Percentiles rank a stretch among this genome's conserved stretches.
Conservation (phyloP, 1,140 invertebrate species). For the Dinothrombium tinctorium region DNA sequence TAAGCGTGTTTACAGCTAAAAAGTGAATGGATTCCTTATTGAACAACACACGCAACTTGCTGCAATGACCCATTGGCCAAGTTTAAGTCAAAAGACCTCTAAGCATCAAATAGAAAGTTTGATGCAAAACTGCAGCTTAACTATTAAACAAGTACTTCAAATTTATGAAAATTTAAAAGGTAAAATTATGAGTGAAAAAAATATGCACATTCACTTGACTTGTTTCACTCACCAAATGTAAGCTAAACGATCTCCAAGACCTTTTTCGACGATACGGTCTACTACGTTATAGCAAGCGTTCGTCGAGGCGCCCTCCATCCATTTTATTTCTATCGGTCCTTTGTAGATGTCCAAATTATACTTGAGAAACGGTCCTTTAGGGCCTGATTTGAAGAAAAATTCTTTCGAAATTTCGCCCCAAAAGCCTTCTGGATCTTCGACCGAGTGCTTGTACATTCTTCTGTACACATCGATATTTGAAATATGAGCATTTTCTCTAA, state of each 20-base stretch:
- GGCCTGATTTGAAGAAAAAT: slow-evolving; percentile 67
- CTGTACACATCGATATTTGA: slow-evolving; percentile 48
- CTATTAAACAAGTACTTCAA: too few species aligned
- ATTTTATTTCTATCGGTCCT: slow-evolving; percentile 72
- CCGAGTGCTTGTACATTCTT: slow-evolving; percentile 54
- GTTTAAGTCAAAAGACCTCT: too few species aligned
- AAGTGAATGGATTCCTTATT: too few species aligned
- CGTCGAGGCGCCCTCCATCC: slow-evolving; percentile 76
- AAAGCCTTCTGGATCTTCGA: slow-evolving; percentile 62
- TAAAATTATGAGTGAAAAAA: background rate
- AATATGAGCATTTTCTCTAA: slow-evolving; percentile 31
- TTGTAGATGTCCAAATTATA: slow-evolving; percentile 79
- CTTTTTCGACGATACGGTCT: slow-evolving; percentile 63
- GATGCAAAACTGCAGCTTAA: too few species aligned
- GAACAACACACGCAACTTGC: too few species aligned
- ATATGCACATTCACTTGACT: background rate
- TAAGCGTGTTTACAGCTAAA: too few species aligned
- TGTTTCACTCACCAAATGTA: slow-evolving; percentile 65
- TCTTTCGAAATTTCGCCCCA: slow-evolving; percentile 67
- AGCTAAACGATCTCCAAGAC: slow-evolving; percentile 65
- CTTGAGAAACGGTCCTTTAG: slow-evolving; percentile 40
- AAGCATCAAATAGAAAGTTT: too few species aligned
- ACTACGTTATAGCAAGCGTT: slow-evolving; percentile 88
- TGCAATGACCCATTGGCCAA: too few species aligned
- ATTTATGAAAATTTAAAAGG: background rate